Evolutionary conservation across 2,113 vertebrate species (phyloP).

Genomic region (Arizona elegans): DNA sequence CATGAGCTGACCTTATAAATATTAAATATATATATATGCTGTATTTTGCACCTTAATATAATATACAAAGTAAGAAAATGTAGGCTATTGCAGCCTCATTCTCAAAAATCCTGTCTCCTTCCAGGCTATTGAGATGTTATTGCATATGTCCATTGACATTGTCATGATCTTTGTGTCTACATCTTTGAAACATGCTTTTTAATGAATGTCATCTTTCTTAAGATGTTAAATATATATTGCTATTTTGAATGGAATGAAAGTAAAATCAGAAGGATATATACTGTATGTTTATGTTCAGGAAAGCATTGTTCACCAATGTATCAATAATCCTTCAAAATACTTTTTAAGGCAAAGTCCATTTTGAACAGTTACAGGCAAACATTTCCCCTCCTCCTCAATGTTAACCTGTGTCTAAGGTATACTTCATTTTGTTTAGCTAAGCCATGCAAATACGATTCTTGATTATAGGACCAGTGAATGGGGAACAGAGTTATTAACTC

Average conservation of each 20-base stretch:
- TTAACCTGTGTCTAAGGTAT: neutral
- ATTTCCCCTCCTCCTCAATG: neutral
- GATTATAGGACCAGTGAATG: neutral
- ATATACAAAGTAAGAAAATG: neutral
- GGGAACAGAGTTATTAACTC: neutral
- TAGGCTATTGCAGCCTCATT: neutral
- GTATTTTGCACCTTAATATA: neutral
- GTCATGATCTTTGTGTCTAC: neutral
- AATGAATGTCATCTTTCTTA: neutral
- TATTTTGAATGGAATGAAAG: neutral
- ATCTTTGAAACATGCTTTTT: neutral
- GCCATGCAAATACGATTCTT: neutral
- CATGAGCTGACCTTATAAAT: neutral
- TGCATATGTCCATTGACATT: neutral
- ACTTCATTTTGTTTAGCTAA: neutral
- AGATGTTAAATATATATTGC: neutral
- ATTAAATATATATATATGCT: neutral
- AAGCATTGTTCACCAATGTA: neutral
- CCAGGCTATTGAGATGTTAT: neutral
- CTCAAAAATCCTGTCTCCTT: neutral
- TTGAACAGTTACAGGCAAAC: neutral
- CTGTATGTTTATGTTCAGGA: neutral
- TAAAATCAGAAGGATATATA: neutral
- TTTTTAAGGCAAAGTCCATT: neutral
- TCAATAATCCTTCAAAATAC: neutral